A percentile compares a stretch with the other conserved stretches of the same genome.
phyloP scores from a whole-genome alignment of 1,140 invertebrate genomes.

The Hirudo medicinalis region DNA sequence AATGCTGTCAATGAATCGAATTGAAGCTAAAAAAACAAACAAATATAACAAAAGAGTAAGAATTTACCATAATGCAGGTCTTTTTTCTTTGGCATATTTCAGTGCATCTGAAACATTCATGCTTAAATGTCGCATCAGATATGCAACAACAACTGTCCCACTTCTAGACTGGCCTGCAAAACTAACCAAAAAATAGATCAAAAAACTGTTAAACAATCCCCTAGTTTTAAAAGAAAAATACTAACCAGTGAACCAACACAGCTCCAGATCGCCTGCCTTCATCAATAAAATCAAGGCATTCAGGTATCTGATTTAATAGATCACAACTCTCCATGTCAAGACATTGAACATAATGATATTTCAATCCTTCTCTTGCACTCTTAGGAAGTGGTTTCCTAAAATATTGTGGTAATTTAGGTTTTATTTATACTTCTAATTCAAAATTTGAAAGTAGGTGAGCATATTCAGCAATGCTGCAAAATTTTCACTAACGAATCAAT shows the following conservation, averaged over 20 bases:
- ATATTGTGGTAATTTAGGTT: neutral
- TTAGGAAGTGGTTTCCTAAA: slow-evolving; percentile 25
- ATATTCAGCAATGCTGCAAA: too few species aligned
- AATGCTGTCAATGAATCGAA: too few species aligned
- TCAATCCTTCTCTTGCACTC: slow-evolving; percentile 24
- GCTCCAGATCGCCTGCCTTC: slow-evolving; percentile 27
- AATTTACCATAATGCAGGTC: slow-evolving; percentile 21
- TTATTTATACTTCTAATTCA: too few species aligned
- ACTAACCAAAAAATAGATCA: slow-evolving; percentile 21
- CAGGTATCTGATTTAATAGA: slow-evolving; percentile 28
- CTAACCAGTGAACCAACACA: slow-evolving; percentile 34
- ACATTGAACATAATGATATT: slow-evolving; percentile 28
- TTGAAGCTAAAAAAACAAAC: too few species aligned
- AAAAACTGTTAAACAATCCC: neutral
- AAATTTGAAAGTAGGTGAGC: too few species aligned
- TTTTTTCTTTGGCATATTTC: slow-evolving; percentile 25
- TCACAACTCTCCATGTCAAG: slow-evolving; percentile 29
- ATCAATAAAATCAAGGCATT: slow-evolving; percentile 31
- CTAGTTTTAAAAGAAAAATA: neutral
- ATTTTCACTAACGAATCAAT: too few species aligned
- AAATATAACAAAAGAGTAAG: too few species aligned
- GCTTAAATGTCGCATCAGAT: slow-evolving; percentile 30
- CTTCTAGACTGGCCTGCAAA: slow-evolving; percentile 33
- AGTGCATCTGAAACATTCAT: slow-evolving; percentile 26
- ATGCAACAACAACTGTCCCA: slow-evolving; percentile 32